Conservation (phyloP, 2,113 vertebrate genomes). For the Haemorhous mexicanus region DNA sequence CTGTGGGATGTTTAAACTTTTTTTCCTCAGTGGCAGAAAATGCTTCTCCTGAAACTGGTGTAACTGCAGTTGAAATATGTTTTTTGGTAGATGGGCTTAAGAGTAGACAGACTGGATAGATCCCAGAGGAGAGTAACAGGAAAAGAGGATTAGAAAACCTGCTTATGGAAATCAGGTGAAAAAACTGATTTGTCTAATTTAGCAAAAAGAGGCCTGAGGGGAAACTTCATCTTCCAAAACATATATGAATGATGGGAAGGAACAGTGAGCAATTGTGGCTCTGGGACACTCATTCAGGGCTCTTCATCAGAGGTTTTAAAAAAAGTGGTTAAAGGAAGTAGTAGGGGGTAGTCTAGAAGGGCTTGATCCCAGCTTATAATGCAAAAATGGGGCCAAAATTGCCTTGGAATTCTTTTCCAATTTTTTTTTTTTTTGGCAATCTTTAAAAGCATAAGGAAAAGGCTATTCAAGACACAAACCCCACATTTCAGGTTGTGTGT, state of each 20-base stretch:
- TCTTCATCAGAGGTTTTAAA: background rate
- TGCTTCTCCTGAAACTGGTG: background rate
- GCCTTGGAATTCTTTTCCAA: background rate
- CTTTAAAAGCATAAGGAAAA: background rate
- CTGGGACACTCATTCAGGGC: background rate
- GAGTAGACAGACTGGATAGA: background rate
- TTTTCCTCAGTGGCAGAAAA: background rate
- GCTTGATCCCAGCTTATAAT: background rate
- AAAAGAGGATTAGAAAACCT: slow-evolving; percentile 6
- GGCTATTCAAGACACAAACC: background rate
- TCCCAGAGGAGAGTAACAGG: background rate
- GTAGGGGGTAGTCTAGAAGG: background rate
- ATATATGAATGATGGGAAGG: background rate
- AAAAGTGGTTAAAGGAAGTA: background rate
- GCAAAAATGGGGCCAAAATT: background rate
- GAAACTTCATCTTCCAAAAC: slow-evolving; percentile 1
- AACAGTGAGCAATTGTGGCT: background rate
- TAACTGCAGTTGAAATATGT: background rate
- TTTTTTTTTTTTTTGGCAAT: background rate
- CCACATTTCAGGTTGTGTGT: background rate
- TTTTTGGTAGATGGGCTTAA: background rate
- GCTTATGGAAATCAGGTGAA: slow-evolving; percentile 33
- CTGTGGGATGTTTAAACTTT: background rate
- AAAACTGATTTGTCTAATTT: slow-evolving; percentile 32
- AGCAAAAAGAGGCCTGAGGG: slow-evolving; percentile 3